Evolutionary conservation across 2,797 vertebrate species (phyloP).

Genomic region (Eupleurogrammus muticus): DNA sequence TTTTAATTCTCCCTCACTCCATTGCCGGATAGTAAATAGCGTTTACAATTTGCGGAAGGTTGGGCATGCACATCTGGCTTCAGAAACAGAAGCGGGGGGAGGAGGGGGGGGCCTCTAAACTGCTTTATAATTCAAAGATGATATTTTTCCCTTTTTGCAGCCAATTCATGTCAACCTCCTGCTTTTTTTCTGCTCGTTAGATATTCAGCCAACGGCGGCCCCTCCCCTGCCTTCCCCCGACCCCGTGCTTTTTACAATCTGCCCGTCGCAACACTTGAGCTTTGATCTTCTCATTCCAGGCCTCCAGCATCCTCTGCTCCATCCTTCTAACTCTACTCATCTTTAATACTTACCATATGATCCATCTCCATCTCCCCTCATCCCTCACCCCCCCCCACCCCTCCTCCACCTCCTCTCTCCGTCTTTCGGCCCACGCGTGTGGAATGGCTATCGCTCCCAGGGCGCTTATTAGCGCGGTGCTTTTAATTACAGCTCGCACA

Average conservation of each 20-base stretch:
- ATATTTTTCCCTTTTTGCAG: constrained; percentile 54
- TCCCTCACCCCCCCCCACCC: constrained; percentile 26
- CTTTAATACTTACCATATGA: constrained; percentile 63
- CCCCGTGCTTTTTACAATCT: constrained; percentile 72
- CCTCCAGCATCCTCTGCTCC: constrained; percentile 59
- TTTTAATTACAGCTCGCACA: constrained; percentile 83
- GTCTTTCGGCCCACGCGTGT: constrained; percentile 29
- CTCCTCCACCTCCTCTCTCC: constrained; percentile 34
- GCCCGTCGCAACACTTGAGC: constrained; percentile 74
- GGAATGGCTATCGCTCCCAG: constrained; percentile 67
- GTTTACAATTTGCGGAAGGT: constrained; percentile 31
- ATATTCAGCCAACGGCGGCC: constrained; percentile 65
- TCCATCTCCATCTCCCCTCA: constrained; percentile 68
- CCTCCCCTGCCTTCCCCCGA: constrained; percentile 33
- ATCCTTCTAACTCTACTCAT: constrained; percentile 57
- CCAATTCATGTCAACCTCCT: constrained; percentile 45
- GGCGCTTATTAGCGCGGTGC: constrained; percentile 70
- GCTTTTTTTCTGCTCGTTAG: constrained; percentile 47
- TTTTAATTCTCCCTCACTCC: constrained; percentile 49
- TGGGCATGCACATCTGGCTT: constrained; percentile 46
- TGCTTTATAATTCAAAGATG: constrained; percentile 56
- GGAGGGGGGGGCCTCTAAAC: constrained; percentile 39
- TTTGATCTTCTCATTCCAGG: constrained; percentile 77
- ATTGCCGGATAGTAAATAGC: constrained; percentile 42
- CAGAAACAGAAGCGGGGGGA: constrained; percentile 12